Conservation (phyloP, 2,113 vertebrate genomes). For the Caloenas nicobarica region DNA sequence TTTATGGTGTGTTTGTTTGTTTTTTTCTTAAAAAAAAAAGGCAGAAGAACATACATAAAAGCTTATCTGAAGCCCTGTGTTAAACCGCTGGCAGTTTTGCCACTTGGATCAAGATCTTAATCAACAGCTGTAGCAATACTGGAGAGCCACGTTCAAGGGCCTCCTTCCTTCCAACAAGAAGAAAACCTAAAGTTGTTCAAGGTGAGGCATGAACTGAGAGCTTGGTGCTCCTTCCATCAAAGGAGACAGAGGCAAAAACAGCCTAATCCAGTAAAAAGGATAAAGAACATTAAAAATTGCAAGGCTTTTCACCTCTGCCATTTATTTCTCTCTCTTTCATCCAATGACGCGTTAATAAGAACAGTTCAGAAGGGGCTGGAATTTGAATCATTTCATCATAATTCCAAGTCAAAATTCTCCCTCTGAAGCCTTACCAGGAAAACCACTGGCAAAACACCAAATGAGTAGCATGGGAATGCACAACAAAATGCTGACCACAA, state of each 20-base stretch:
- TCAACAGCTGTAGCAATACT: not conserved
- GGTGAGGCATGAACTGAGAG: not conserved
- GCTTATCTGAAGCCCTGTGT: not conserved
- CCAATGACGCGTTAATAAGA: not conserved
- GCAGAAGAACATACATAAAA: too few relatives aligned
- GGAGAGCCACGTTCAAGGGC: not conserved
- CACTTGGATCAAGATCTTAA: not conserved
- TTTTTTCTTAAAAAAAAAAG: too few relatives aligned
- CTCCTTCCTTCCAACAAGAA: not conserved
- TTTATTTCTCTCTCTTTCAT: not conserved
- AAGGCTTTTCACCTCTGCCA: not conserved
- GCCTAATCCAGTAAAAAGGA: not conserved
- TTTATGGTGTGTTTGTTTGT: not conserved
- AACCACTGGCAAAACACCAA: not conserved
- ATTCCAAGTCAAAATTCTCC: not conserved
- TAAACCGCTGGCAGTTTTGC: not conserved
- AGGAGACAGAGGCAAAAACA: not conserved
- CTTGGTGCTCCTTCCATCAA: not conserved
- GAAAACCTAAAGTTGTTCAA: not conserved
- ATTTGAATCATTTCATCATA: not conserved
- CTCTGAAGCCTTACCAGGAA: not conserved
- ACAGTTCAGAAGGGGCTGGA: not conserved
- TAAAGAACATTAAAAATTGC: not conserved
- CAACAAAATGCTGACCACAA: not conserved
- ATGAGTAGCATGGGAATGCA: rapidly evolving